phyloP scores from a whole-genome alignment of 1,140 invertebrate genomes.

The Meloidogyne hapla region DNA sequence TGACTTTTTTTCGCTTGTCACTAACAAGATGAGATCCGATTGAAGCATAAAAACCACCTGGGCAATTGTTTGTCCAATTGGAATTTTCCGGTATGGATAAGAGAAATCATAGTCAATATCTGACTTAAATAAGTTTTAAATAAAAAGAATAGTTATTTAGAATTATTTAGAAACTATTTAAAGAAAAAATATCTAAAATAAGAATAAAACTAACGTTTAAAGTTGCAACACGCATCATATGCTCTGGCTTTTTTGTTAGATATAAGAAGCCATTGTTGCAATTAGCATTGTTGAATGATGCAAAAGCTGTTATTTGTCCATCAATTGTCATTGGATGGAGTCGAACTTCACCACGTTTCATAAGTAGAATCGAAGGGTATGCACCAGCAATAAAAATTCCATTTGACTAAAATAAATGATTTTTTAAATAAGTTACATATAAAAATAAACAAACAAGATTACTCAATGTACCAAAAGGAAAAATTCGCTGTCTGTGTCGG shows the following conservation, averaged over 20 bases:
- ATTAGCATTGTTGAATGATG: slow-evolving; percentile 92
- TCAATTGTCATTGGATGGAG: slow-evolving; percentile 86
- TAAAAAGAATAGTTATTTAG: too few species aligned
- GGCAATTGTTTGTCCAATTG: slow-evolving; percentile 86
- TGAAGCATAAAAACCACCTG: slow-evolving; percentile 91
- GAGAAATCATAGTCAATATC: slow-evolving; percentile 81
- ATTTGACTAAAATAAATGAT: slow-evolving; percentile 42
- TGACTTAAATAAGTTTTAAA: slow-evolving; percentile 32
- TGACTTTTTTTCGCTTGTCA: slow-evolving; percentile 79
- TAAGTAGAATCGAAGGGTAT: slow-evolving; percentile 46
- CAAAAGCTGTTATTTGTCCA: slow-evolving; percentile 79
- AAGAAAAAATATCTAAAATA: slow-evolving; percentile 7
- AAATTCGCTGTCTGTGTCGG: slow-evolving; percentile 32
- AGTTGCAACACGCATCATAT: slow-evolving; percentile 47
- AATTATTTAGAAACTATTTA: too few species aligned
- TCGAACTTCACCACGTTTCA: slow-evolving; percentile 77
- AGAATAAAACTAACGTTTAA: slow-evolving; percentile 66
- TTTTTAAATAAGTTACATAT: slow-evolving; percentile 9
- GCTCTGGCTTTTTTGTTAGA: slow-evolving; percentile 69
- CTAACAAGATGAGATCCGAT: slow-evolving; percentile 84
- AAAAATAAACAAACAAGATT: slow-evolving; percentile 42
- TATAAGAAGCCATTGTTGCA: slow-evolving; percentile 93
- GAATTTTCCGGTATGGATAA: slow-evolving; percentile 93
- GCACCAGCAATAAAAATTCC: slow-evolving; percentile 56
- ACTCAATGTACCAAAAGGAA: slow-evolving; percentile 51